Conservation (phyloP, 2,888 invertebrate species). For the Argyra leucocephala region DNA sequence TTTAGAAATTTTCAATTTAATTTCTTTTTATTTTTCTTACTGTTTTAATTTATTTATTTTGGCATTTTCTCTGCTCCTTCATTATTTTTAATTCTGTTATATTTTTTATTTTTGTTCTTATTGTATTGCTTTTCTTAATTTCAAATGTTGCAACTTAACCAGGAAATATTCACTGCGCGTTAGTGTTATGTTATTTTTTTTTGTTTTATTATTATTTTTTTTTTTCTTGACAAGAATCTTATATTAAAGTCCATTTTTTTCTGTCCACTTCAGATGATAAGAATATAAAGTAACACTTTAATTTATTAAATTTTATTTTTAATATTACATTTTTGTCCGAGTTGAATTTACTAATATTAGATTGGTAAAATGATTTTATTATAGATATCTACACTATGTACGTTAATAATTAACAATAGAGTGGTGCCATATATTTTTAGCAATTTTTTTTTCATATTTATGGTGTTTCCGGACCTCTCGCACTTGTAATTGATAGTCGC, state of each 20-base stretch:
- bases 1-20: neutral
- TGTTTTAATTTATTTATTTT: constrained; percentile 6
- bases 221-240: neutral
- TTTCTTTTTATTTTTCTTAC: neutral
- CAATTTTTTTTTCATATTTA: too few species aligned
- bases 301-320: too few species aligned
- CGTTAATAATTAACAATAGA: too few species aligned
- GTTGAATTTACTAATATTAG: too few species aligned
- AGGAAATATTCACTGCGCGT: neutral
- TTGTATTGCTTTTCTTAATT: neutral
- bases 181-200: neutral
- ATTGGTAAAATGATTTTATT: too few species aligned
- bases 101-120: neutral
- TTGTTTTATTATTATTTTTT: neutral
- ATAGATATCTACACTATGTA: too few species aligned
- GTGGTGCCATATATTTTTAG: too few species aligned
- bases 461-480: too few species aligned
- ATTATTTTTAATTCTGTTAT: neutral
- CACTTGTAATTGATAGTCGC: too few species aligned
- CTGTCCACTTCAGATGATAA: too few species aligned
- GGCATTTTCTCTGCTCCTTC: neutral
- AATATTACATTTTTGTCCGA: too few species aligned
- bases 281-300: too few species aligned
- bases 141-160: neutral
- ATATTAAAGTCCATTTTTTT: neutral